These are phyloP conservation scores for Pseudococcus viburni DNA, from an alignment of 2,888 invertebrate species.

Conservation along the genomic window DNA sequence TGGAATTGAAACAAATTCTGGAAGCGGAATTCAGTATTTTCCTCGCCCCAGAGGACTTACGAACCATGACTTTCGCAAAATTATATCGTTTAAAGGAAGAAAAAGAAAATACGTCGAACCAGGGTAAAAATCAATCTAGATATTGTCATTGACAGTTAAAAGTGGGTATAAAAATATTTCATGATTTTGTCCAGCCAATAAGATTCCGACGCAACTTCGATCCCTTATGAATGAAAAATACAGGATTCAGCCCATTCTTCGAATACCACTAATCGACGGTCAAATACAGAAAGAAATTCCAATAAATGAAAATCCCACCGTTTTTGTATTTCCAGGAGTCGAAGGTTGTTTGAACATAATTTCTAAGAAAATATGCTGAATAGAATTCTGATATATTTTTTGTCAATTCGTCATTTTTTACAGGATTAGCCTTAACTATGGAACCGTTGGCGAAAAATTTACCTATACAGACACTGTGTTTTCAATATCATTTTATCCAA, in stretches of 20 bases:
- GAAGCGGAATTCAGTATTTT: conserved; percentile 91
- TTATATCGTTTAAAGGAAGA: conserved; percentile 71
- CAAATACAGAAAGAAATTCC: not conserved
- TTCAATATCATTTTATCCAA: not conserved
- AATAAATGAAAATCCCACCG: not conserved
- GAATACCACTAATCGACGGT: not conserved
- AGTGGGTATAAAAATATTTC: no score
- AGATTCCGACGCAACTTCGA: not conserved
- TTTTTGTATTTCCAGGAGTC: not conserved
- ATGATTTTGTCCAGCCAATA: not conserved
- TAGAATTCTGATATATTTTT: no score
- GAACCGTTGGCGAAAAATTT: not conserved
- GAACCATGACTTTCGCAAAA: conserved; percentile 83
- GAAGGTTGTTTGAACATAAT: not conserved
- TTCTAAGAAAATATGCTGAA: no score
- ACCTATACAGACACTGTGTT: not conserved
- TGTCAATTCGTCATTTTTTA: not conserved
- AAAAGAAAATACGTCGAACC: not conserved
- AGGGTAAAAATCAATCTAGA: not conserved
- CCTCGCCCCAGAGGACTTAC: conserved; percentile 87
- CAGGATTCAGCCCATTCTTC: not conserved
- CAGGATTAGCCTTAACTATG: not conserved
- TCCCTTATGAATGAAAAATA: not conserved
- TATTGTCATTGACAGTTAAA: no score
- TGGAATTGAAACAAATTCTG: conserved; percentile 93